Evolutionary conservation across 1,140 invertebrate species (phyloP), one percentile per base, ranked within the genome.

Genomic region (Orchesella cincta): DNA sequence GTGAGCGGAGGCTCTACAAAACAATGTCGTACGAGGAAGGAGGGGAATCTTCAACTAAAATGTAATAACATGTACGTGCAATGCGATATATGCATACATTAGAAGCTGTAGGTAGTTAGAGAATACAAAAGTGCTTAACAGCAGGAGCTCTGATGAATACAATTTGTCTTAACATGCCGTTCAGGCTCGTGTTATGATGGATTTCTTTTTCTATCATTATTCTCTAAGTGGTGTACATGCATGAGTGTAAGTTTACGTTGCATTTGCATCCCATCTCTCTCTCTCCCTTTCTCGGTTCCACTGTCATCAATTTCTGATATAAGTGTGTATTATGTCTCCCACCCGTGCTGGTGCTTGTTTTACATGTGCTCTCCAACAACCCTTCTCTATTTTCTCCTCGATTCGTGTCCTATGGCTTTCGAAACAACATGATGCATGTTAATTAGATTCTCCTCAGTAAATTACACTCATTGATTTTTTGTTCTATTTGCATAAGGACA

Each of bases 371-470:
- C 23, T 26, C 52, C 52, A 46, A 5, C 18, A 5, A 46, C 5
- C 39, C 39, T 46, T 46, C 39, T 8, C 39, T 46, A 46, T 46
- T 46, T 57, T 57, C 52, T 57, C 52, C 14, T 3, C 52, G 23
- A 57, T n/a, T 57, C 23, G 3, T n/a, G 23, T 57, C 23, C 52
- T n/a, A 57, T n/a, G 3, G 8, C 52, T 23, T 18, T 14, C 23
- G 23, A 57, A 57, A 26, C 52, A 57, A 57, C 52, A 57, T 57
- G 52, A 57, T 57, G 52, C 52, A 57, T 57, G 52, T 57, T 57
- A 57, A 57, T 57, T 57, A 57, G 52, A 57, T 57, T 57, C 52
- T 26, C 14, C 23, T n/a, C 52, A 14, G 52, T 57, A 57, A 57
- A 57, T 57, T 57, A 57, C 52, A 57, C 52, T n/a, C 52, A 57